Evolutionary conservation across 2,797 vertebrate genomes (phyloP), one percentile per base, ranked within the genome.

Genomic region (Fratercula arctica): DNA sequence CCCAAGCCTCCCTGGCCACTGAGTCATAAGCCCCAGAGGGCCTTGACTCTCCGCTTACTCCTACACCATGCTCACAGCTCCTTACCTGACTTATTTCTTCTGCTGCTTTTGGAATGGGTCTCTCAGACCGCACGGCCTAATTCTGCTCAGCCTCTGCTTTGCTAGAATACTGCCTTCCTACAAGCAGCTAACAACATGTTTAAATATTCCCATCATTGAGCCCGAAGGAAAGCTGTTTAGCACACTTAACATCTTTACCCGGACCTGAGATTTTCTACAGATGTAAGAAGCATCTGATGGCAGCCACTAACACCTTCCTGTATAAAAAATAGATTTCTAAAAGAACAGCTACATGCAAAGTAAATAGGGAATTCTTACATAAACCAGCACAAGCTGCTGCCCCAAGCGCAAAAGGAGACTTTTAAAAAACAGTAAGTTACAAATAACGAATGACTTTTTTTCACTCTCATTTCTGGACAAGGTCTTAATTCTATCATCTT

Each of bases 181-280:
- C 18, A 64, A 91, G 66, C 76, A 94, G 51, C n/a, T 53, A 80
- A 92, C 92, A 86, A 31, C 33, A 15, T 13, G 17, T 57, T 94
- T 93, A 92, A 89, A 64, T 95, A 89, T 89, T 87, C 69, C 76
- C 41, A 50, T 59, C 61, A 37, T 60, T 91, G 86, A 91, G 79
- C 87, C 79, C 5, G 8, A 84, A 95, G 94, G 79, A 89, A 96
- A 96, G 66, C 72, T 88, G n/a, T 89, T 96, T 69, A 94, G 85
- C 87, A 94, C 87, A 78, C 85, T 85, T 83, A 80, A 92, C 46
- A 85, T 85, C 73, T 89, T 82, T 43, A 95, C 53, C 11, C 57
- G 59, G 85, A 89, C 35, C 48, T 4, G 37, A 86, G 76, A 88
- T 41, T 90, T 94, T 80, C 69, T 82, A 29, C 75, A 89, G 79